Conservation (phyloP, 2,113 vertebrate species). For the Macrotus californicus region DNA sequence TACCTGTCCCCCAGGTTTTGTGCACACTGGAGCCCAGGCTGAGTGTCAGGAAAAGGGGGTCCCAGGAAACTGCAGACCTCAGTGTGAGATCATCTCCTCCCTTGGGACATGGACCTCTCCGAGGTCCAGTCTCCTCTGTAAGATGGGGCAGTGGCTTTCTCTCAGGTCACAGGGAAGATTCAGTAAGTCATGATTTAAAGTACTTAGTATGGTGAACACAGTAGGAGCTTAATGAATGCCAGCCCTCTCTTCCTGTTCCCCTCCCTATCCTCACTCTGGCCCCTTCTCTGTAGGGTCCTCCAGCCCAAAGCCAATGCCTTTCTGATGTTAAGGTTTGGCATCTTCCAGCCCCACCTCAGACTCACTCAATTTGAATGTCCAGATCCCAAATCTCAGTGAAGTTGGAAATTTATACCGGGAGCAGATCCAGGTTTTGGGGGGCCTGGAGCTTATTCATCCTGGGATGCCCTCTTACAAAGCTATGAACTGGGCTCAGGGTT, state of each 20-base stretch:
- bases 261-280: no score
- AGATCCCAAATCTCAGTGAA: not conserved
- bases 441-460: accelerated
- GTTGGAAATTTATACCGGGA: not conserved
- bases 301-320: accelerated
- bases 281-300: not conserved
- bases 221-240: accelerated
- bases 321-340: not conserved
- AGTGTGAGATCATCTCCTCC: accelerated
- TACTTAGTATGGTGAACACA: accelerated
- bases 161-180: not conserved
- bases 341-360: not conserved
- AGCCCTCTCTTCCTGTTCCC: accelerated
- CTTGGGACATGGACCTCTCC: not conserved
- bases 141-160: not conserved
- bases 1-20: not conserved
- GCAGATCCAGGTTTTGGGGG: no score
- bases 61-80: accelerated
- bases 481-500: not conserved
- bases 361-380: accelerated
- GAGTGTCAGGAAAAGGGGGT: accelerated
- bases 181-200: accelerated
- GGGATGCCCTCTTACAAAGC: not conserved
- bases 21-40: accelerated
- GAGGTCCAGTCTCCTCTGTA: not conserved